Evolutionary conservation across 1,140 invertebrate species (phyloP), one percentile per base, ranked within the genome.

Genomic region (Mycetomoellerius zeteki): DNA sequence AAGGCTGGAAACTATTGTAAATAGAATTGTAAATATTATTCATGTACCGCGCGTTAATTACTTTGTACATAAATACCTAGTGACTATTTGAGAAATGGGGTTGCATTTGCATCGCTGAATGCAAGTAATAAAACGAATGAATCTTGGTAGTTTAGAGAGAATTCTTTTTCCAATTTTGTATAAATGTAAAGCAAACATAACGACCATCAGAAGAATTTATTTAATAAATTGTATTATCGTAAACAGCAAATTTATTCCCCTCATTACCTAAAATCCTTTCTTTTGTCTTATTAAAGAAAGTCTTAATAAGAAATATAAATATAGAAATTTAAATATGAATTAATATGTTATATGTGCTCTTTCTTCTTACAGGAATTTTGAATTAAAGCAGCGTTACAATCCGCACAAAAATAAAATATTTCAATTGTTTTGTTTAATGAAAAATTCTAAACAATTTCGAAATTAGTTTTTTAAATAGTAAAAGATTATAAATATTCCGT

Each of bases 171-270:
- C 90, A 91, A 87, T 94, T 94, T 94, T 95, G 94, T 95, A 95
- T 93, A 94, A 94, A 95, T 95, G 93, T 94, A 94, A 93, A 94
- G 78, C 65, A 19, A n/a, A 86, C 77, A 76, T 77, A 84, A 90
- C 7, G n/a, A 88, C 24, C 47, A 89, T 69, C 89, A 92, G 82
- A 69, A 90, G 75, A 89, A 78, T 91, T 87, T 93, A 93, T 94
- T 94, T 93, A 94, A 93, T 92, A 92, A 93, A 91, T 88, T 84
- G 64, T 87, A 89, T 65, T 80, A 84, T 71, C 67, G 47, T 58
- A 85, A 86, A 56, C 27, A 73, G 21, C 47, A 43, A 87, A 62
- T 89, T 89, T 76, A 86, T 88, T 89, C 8, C 58, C n/a, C 50
- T 16, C 27, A 14, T 33, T 58, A 24, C 56, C 24, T 19, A 19